Conservation (phyloP, 2,888 invertebrate species). For the Luperina nickerlii region DNA sequence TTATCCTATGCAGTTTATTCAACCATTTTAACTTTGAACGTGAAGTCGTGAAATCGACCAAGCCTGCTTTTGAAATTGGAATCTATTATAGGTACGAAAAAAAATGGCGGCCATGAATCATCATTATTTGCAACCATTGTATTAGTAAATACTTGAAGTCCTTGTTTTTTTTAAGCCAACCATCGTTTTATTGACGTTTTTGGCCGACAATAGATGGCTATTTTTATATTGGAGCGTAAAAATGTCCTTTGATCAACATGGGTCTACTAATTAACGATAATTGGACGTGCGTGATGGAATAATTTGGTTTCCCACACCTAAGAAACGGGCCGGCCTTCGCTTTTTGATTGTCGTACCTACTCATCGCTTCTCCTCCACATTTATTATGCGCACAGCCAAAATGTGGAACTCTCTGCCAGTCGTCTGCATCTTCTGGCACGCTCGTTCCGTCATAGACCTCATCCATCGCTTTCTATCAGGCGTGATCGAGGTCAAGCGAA, state of each 20-base stretch:
- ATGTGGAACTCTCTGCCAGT: no score
- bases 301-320: constrained; percentile 15
- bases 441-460: no score
- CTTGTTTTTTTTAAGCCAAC: no score
- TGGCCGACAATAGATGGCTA: not conserved
- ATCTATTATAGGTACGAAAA: constrained; percentile 4
- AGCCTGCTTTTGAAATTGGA: constrained; percentile 31
- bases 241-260: not conserved
- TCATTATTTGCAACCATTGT: constrained; percentile 8
- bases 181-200: not conserved
- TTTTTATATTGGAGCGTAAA: constrained; percentile 3
- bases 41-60: constrained; percentile 35
- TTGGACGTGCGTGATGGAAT: constrained; percentile 1
- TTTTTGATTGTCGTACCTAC: not conserved
- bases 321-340: not conserved
- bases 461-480: no score
- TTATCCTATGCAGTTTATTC: constrained; percentile 33
- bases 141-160: constrained; percentile 5
- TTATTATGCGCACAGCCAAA: no score
- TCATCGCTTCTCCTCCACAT: not conserved
- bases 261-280: constrained; percentile 24
- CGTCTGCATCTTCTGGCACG: no score
- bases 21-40: constrained; percentile 39
- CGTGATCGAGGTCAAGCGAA: no score
- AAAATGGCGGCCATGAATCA: constrained; percentile 25